These are phyloP conservation scores for Psittacula echo DNA, from an alignment of 2,797 vertebrate species.

Conservation along the genomic window DNA sequence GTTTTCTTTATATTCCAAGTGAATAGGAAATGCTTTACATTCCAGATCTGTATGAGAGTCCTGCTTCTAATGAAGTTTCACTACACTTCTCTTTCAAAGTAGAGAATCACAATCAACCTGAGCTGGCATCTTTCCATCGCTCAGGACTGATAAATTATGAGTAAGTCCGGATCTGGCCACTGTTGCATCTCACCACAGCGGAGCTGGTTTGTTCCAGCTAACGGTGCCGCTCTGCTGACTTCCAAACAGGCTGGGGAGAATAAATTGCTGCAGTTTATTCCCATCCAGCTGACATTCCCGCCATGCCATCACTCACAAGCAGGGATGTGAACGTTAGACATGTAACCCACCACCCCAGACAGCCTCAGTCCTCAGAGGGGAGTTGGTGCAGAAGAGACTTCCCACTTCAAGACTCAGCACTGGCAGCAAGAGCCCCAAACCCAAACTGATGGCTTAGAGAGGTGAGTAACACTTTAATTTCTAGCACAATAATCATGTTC, in stretches of 20 bases:
- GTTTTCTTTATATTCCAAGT: conserved; percentile 55
- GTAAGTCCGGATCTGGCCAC: not conserved
- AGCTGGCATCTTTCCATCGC: conserved; percentile 21
- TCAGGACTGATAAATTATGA: conserved; percentile 8
- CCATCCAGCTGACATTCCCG: conserved; percentile 72
- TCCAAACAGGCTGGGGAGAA: conserved; percentile 38
- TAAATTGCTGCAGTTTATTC: conserved; percentile 63
- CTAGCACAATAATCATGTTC: not conserved
- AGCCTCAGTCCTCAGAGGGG: conserved; percentile 29
- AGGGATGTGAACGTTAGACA: conserved; percentile 61
- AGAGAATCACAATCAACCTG: conserved; percentile 19
- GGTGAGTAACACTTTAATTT: conserved; percentile 63
- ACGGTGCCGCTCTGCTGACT: conserved; percentile 8
- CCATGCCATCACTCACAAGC: conserved; percentile 69
- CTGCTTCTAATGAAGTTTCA: conserved; percentile 26
- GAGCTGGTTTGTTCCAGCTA: not conserved
- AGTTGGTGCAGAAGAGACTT: conserved; percentile 24
- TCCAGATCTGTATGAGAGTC: conserved; percentile 15
- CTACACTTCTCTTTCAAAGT: not conserved
- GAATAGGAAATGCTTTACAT: conserved; percentile 71
- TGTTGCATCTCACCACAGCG: not conserved
- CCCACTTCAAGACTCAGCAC: not conserved
- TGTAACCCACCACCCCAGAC: conserved; percentile 51
- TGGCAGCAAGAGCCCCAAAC: conserved; percentile 34
- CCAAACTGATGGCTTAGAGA: conserved; percentile 8